Evolutionary conservation across 2,113 vertebrate species (phyloP).

Genomic region (Mesembrinibis cayennensis): DNA sequence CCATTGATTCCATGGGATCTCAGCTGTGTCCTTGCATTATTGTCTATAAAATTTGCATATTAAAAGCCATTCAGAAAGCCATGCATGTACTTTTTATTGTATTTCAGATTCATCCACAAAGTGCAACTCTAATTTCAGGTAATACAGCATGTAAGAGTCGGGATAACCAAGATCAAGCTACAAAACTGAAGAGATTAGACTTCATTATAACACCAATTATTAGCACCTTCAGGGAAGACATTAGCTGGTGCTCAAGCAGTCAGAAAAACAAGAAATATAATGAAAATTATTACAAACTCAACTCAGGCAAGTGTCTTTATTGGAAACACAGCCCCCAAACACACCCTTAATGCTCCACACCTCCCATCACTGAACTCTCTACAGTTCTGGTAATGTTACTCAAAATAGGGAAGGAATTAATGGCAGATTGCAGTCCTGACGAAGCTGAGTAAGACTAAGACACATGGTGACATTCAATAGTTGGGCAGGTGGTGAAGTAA

Average conservation of each 20-base stretch:
- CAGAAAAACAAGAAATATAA: background rate
- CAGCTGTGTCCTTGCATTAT: background rate
- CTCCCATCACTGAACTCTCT: background rate
- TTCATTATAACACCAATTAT: slow-evolving; percentile 4
- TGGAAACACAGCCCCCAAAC: background rate
- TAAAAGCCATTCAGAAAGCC: background rate
- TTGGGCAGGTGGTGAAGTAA: background rate
- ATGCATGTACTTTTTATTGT: background rate
- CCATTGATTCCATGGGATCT: background rate
- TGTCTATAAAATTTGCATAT: background rate
- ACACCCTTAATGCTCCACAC: background rate
- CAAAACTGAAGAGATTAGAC: background rate
- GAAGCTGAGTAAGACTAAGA: background rate
- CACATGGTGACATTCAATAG: background rate
- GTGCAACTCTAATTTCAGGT: background rate
- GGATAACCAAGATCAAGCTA: background rate
- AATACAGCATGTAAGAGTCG: background rate
- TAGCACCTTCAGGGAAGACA: background rate
- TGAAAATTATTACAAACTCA: background rate
- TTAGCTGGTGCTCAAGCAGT: background rate
- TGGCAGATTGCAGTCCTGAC: background rate
- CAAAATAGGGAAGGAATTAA: background rate
- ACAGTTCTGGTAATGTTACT: background rate
- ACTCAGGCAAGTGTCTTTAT: background rate
- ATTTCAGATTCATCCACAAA: background rate